phyloP scores from a whole-genome alignment of 2,888 invertebrate genomes.

The Balanococcus diminutus region DNA sequence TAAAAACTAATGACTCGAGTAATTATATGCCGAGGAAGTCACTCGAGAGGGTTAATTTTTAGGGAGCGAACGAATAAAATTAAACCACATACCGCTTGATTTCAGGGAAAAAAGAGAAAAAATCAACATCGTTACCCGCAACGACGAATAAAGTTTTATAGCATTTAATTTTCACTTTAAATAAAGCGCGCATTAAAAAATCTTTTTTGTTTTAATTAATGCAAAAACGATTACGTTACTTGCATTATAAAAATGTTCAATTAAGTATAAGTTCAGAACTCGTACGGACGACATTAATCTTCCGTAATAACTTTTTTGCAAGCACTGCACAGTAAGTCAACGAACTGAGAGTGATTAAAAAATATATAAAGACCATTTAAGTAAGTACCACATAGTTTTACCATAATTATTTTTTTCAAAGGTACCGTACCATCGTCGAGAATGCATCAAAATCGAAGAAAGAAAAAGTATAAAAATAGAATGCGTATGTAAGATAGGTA shows the following conservation, averaged over 20 bases:
- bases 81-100: not conserved
- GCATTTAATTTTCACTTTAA: not conserved
- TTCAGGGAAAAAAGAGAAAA: not conserved
- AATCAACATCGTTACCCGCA: not conserved
- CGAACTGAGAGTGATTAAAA: not conserved
- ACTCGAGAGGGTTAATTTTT: not conserved
- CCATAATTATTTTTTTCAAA: not conserved
- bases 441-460: too few relatives aligned
- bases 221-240: not conserved
- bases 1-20: not conserved
- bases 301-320: not conserved
- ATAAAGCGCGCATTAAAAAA: not conserved
- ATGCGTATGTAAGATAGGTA: too few relatives aligned
- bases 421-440: not conserved
- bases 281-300: slow-evolving; percentile 13
- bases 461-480: too few relatives aligned
- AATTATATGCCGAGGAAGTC: not conserved
- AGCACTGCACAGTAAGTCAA: not conserved
- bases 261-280: not conserved
- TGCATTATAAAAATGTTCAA: slow-evolving; percentile 1
- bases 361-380: not conserved
- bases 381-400: not conserved
- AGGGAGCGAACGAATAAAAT: not conserved
- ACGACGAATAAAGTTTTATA: not conserved
- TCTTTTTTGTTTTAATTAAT: slow-evolving; percentile 8